Evolutionary conservation across 2,797 vertebrate genomes (phyloP).

Genomic region (Rousettus madagascariensis): DNA sequence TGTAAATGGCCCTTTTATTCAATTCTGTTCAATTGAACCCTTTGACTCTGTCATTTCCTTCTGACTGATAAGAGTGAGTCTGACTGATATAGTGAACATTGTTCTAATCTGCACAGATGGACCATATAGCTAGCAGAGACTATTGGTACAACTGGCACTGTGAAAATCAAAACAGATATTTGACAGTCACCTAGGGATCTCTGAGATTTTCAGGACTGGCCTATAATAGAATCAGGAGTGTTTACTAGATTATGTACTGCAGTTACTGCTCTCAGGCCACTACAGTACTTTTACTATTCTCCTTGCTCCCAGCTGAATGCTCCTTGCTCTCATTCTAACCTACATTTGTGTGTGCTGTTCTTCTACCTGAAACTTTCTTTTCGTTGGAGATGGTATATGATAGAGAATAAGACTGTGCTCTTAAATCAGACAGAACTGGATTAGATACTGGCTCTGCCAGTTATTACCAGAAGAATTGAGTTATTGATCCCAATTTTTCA

Average conservation of each 20-base stretch:
- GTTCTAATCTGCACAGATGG: neutral
- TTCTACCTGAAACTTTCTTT: neutral
- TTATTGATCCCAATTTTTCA: neutral
- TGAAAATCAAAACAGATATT: constrained; percentile 5
- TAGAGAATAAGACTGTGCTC: neutral
- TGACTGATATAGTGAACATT: neutral
- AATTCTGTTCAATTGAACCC: neutral
- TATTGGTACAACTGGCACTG: neutral
- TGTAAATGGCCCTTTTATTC: neutral
- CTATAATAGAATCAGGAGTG: neutral
- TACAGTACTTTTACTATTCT: neutral
- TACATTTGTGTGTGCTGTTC: neutral
- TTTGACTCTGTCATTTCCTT: neutral
- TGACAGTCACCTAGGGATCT: neutral
- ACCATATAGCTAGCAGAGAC: neutral
- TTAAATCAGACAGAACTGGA: neutral
- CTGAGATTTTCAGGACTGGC: neutral
- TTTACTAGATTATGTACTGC: neutral
- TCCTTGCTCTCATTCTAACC: neutral
- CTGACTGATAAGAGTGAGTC: neutral
- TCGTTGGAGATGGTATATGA: neutral
- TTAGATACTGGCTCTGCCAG: neutral
- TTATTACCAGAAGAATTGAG: neutral
- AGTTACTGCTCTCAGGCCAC: neutral
- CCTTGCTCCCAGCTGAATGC: neutral